Evolutionary conservation across 1,140 invertebrate species (phyloP).

Genomic region (Venustaconcha ellipsiformis): DNA sequence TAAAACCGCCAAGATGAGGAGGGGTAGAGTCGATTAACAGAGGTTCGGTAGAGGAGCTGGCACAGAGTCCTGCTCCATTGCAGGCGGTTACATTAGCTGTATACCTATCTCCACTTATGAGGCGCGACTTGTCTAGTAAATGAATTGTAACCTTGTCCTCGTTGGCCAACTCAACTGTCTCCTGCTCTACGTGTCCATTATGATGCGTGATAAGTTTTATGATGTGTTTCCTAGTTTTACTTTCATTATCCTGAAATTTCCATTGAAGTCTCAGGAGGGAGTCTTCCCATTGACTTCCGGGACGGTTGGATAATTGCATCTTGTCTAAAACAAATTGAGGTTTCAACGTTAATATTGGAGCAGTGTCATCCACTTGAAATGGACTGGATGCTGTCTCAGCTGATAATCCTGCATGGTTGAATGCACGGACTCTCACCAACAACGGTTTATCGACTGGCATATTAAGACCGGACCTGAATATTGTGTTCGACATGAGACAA

Average conservation of each 20-base stretch:
- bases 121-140: constrained; percentile 8
- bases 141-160: constrained; percentile 10
- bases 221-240: constrained; percentile 7
- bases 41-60: constrained; percentile 5
- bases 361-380: constrained; percentile 23
- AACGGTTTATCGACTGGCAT: constrained; percentile 13
- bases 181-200: constrained; percentile 12
- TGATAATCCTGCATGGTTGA: constrained; percentile 27
- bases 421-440: constrained; percentile 23
- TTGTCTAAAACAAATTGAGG: background rate
- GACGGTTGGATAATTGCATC: background rate
- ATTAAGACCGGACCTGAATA: constrained; percentile 8
- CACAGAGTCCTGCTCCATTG: constrained; percentile 31
- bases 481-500: constrained; percentile 7
- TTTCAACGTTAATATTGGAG: background rate
- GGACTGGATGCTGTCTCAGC: constrained; percentile 16
- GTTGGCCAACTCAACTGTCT: constrained; percentile 5
- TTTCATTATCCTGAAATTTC: constrained; percentile 19
- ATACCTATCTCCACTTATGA: constrained; percentile 22
- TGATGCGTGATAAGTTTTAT: constrained; percentile 14
- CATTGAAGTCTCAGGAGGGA: constrained; percentile 6
- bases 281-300: constrained; percentile 22
- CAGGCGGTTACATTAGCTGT: constrained; percentile 17
- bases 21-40: constrained; percentile 35
- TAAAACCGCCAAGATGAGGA: constrained; percentile 24